Base-by-base conservation (phyloP, 1,140 invertebrate species). In the Asbolus verrucosus region DNA sequence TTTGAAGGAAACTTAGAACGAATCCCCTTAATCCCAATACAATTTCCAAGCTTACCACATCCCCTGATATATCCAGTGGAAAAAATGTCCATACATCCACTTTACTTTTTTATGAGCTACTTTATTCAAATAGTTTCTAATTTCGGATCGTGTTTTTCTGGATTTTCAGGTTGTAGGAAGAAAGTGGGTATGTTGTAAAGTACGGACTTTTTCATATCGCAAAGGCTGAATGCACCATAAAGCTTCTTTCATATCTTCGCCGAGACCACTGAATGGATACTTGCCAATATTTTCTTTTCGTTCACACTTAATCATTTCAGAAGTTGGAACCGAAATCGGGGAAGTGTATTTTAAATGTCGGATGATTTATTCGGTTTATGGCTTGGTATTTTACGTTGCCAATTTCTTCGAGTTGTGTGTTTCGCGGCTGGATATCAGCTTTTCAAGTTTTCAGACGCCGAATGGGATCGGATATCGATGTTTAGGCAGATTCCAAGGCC, bases 261-360 rank as follows among this genome's bases (percentile, higher is more conserved):
- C 19, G 46, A 11, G 21, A 27, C 63, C 39, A 65, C 33, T 46
- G 59, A 70, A 50, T 70, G 68, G 60, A 70, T 65, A 62, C 60
- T 41, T 70, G 60, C 46, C 68, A 70, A 70, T 70, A 70, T 69
- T 62, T 70, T 70, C 46, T 68, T 62, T 46, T 69, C 39, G 43
- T 16, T 33, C 43, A 50, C 50, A 70, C 59, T 70, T 70, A 65
- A 70, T 70, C 60, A 70, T 70, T 65, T 36, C 15, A 30, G 30
- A 15, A 30, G 39, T 15, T 21, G 19, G 60, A 19, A 8, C 21
- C 38, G 41, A 65, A 54, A 69, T 18, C 30, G 31, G 38, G 24
- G 33, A 33, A 67, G 41, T 65, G 43, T 67, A 33, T 67, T 38
- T 59, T 36, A 59, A 67, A 67, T 15, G 8, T 18, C 5, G 24